Base-by-base conservation (phyloP, 2,113 vertebrate genomes). In the Pseudorasbora parva region DNA sequence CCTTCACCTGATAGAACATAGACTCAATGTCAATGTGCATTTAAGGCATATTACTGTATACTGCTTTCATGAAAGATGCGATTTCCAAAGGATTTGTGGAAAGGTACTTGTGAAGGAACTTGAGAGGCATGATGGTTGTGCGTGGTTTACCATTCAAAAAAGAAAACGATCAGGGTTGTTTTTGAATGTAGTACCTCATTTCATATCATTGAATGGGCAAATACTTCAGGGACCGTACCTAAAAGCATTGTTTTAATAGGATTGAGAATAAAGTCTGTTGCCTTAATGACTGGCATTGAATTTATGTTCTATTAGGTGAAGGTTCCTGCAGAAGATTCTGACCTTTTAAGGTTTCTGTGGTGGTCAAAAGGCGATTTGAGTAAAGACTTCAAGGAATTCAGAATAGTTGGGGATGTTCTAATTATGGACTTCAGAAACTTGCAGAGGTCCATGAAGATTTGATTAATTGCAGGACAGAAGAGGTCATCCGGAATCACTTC, bases 291-390 rank as follows among this genome's bases (percentile, higher is more conserved):
- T 49, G 45, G 51, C 11, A 17, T 51, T 51, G 72, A 51, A 27
- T 74, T 12, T 6, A 74, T 51, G 23, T 74, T 73, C 1, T 49
- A 25, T 8, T n/a, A 27, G 21, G 69, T 73, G 17, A 41, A 45
- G 33, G 43, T 73, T 73, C 43, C 69, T 45, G 37, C 21, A 12
- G 43, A 73, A 15, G 43, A 73, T 45, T 43, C 71, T 23, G 71
- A 73, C 23, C 10, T 73, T n/a, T 49, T 73, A 5, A 30, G 43
- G 21, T 73, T 49, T 73, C 71, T 73, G 10, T 73, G 43, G 43
- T 73, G 45, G 72, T 25, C 72, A 74, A 49, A 49, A 19, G 71
- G 71, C 21, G 21, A 72, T 8, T 47, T 74, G 11, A 47, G 72
- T 27, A 33, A 76, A 19, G n/a, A 57, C 5, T 30, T 33, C 19